Evolutionary conservation across 2,888 invertebrate species (phyloP).

Genomic region (Chalcis sispes): DNA sequence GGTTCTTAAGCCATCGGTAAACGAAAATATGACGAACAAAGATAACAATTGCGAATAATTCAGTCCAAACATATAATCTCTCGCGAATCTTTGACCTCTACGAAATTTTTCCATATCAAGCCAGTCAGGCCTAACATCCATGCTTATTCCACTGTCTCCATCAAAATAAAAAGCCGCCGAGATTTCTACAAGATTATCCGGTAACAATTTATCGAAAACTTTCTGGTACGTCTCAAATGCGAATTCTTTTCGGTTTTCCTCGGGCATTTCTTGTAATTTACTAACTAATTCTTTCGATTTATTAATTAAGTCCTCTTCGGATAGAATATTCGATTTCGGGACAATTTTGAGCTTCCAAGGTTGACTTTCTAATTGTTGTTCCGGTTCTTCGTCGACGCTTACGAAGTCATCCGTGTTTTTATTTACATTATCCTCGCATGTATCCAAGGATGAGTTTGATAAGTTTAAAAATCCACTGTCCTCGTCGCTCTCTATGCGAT

Average conservation of each 20-base stretch:
- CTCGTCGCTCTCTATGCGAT: conserved; percentile 35
- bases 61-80: conserved; percentile 71
- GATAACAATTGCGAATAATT: conserved; percentile 72
- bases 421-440: neutral
- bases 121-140: conserved; percentile 72
- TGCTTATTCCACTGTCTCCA: conserved; percentile 64
- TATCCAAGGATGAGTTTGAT: conserved; percentile 19
- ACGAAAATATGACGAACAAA: conserved; percentile 74
- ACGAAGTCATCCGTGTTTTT: neutral
- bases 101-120: conserved; percentile 75
- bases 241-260: conserved; percentile 30
- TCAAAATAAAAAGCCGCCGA: conserved; percentile 33
- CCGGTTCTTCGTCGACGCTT: neutral
- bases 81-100: conserved; percentile 76
- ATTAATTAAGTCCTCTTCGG: neutral
- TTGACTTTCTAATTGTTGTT: neutral
- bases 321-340: neutral
- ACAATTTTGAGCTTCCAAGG: conserved; percentile 24
- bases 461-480: conserved; percentile 36
- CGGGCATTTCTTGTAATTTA: too few relatives aligned
- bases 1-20: conserved; percentile 73
- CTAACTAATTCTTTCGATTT: conserved; percentile 2
- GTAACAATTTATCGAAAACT: conserved; percentile 15
- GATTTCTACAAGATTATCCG: conserved; percentile 37
- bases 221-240: neutral